A percentile compares a stretch with the other conserved stretches of the same genome.
These are phyloP conservation scores for Hemitrygon akajei DNA, from an alignment of 2,797 vertebrate species.

Conservation along the genomic window DNA sequence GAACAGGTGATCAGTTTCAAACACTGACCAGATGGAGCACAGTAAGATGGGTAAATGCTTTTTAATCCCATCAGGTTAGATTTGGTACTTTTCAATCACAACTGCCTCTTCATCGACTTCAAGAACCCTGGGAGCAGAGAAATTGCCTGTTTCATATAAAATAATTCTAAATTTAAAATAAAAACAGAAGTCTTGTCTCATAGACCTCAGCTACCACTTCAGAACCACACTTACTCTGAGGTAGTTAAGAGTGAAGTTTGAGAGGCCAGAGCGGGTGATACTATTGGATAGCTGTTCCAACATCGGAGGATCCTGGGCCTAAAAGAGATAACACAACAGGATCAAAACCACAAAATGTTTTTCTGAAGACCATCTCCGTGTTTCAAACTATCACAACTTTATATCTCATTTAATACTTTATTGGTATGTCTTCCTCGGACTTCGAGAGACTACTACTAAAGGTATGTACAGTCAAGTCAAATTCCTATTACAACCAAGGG, in stretches of 20 bases:
- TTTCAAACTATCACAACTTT: neutral
- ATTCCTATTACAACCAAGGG: neutral
- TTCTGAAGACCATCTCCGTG: neutral
- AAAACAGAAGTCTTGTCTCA: neutral
- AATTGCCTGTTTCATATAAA: neutral
- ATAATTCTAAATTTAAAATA: neutral
- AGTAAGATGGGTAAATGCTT: neutral
- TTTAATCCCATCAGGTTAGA: neutral
- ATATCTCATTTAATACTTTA: neutral
- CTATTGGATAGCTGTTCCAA: slow-evolving; percentile 32
- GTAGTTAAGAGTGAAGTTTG: slow-evolving; percentile 34
- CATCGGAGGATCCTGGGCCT: slow-evolving; percentile 22
- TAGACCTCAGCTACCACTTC: neutral
- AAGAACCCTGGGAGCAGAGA: neutral
- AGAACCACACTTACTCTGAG: slow-evolving; percentile 1
- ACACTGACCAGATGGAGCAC: neutral
- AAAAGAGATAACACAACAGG: no score
- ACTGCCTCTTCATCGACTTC: neutral
- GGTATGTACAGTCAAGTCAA: neutral
- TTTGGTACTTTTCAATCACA: neutral
- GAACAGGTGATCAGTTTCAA: neutral
- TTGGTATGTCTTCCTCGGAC: no score
- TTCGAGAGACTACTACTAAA: no score
- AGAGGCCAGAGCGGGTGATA: slow-evolving; percentile 25
- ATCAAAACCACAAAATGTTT: neutral